Evolutionary conservation across 2,888 invertebrate species (phyloP), one percentile per base, ranked within the genome.

Genomic region (Andrena fulva): DNA sequence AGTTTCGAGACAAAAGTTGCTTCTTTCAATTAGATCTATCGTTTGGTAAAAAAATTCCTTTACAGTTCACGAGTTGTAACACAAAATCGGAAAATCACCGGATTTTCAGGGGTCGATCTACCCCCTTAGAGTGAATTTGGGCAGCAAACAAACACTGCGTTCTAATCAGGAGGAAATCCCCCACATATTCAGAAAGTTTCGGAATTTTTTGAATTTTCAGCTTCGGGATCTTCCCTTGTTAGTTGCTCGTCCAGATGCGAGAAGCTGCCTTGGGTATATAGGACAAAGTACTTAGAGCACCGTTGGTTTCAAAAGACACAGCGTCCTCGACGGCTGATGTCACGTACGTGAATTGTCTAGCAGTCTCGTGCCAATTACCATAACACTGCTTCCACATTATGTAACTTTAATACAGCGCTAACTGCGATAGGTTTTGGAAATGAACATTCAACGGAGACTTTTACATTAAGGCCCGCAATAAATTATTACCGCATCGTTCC

Each of bases 281-380:
- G 10, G 27, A 56, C 56, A 71, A 68, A 50, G 48, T 67, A 69
- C 8, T 27, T 77, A 73, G 20, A 69, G 68, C 59, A 52, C 50
- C 48, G 48, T 16, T 24, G 52, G 7, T 16, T 56, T 75, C 29
- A 66, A 69, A 80, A 70, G 64, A 71, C 35, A 54, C 42, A 60
- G 5, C 68, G 52, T 74, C 62, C 33, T 76, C 24, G 12, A 31
- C 71, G 74, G 20, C 64, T 76, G 70, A 52, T 35, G 60, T 64
- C 72, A 42, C 56, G 20, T 64, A 79, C 66, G 54, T 75, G 54
- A 73, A 83, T 54, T 74, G 64, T 64, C 60, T 71, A 42, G 16
- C 20, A 79, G 31, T 56, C 76, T 66, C 42, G 24, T 73, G 31
- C 42, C 69, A 84, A 84, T 84, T 84, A 84, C 27, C 84, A 83